Base-by-base conservation (phyloP, 1,140 invertebrate species). In the Apis cerana region DNA sequence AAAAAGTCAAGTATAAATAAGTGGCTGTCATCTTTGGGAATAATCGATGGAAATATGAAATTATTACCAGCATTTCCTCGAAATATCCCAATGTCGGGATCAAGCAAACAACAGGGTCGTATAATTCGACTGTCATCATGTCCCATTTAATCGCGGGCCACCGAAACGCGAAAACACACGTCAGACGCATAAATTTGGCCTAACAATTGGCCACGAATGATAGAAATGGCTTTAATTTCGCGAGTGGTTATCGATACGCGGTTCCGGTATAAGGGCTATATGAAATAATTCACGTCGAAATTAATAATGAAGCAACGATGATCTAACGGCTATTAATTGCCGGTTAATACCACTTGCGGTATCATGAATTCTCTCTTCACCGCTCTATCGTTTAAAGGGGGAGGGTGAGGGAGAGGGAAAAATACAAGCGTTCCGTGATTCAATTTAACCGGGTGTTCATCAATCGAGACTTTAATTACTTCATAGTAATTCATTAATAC, bases 261-360 rank as follows among this genome's bases (percentile, higher is more conserved):
- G 33, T 84, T 84, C 70, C 59, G 59, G 59, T 21, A 43, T 54
- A 19, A 2, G 52, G 13, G 5, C 1, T 59, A 27, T 78, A 67
- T 23, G 43, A 87, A 86, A 70, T 85, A 87, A 84, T 77, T 88
- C 61, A 74, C 75, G 86, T 84, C 82, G 59, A 80, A 84, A 84
- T 87, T 87, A 86, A 86, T 67, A 86, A 89, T 84, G 69, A 80
- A 77, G 69, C 72, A 83, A 67, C 68, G 70, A 82, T 79, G 77
- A 79, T 86, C 74, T 69, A 75, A 71, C 68, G 65, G 77, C 70
- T 74, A 84, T 85, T 85, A 85, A 72, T 83, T 56, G n/a, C 27
- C 50, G 77, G 27, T 85, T 70, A 85, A 75, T 85, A 85, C 33
- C 59, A n/a, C 11, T n/a, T 62, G 50, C 70, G 75, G 23, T 70